Base-by-base conservation (phyloP, 2,113 vertebrate genomes). In the Xenotilapia leptura region DNA sequence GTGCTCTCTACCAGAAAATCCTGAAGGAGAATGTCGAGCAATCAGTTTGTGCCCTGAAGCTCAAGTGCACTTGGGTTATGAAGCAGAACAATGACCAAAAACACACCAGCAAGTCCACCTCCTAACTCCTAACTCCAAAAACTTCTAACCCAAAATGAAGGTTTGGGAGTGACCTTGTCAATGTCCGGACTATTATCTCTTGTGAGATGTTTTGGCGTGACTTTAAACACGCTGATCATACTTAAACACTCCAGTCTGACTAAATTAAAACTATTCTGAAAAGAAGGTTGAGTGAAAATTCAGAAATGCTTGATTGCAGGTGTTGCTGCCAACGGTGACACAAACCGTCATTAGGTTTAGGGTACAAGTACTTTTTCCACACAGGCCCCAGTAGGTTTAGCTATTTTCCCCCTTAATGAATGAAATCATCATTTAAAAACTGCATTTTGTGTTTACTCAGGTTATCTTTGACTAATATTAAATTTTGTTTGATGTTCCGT, bases 401-500 rank as follows among this genome's bases (percentile, higher is more conserved):
- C n/a, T 23, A 68, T 0, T 3, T 68, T 0, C 3, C 17, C 10
- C 62, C 62, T 62, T 62, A 40, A 68, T 40, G 0, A 68, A 40
- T 68, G 7, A 40, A 68, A 40, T 21, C 36, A 0, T 21, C 10
- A 14, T 68, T 68, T 40, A 68, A 68, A 40, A 68, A 40, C 11
- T 68, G 19, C 36, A 40, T 21, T 21, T 68, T 40, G 1, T 9
- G 12, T 68, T 68, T 68, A 68, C 10, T 65, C 60, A 68, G 36
- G 62, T 68, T 68, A 6, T 40, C 36, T 68, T 68, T 40, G 62
- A 40, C 0, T 68, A 40, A 40, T 21, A 68, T 40, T 4, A 3
- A 0, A 68, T 14, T 68, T 40, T 6, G 62, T 68, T 40, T 68
- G 2, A 68, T 40, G 36, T 21, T 68, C 62, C 0, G n/a, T 40